Base-by-base conservation (phyloP, 2,888 invertebrate species). In the Rosalia funebris region DNA sequence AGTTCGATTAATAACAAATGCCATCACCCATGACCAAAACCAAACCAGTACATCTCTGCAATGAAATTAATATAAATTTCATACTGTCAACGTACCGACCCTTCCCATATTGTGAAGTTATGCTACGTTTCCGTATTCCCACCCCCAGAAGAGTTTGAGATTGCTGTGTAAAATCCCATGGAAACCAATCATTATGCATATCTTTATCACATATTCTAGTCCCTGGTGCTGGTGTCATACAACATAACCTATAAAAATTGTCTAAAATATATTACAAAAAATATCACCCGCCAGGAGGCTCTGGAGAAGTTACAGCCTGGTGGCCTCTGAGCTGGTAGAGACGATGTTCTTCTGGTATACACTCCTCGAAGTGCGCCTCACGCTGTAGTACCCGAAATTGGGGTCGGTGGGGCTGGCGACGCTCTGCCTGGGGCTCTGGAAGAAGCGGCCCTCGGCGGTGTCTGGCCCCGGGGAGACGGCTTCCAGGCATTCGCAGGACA, bases 401-500 rank as follows among this genome's bases (percentile, higher is more conserved):
- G 82, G 80, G 72, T 82, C 82, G 2, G 79, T 80, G 7, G 82
- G 80, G 69, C 81, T 81, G 19, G 77, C 75, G 39, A 79, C 74
- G 61, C 78, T 81, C 61, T 79, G 77, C 39, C 78, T 69, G n/a
- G 79, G 77, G 68, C 77, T 80, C 54, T 78, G 79, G 65, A 80
- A 82, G 62, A 81, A 81, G 14, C 81, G 69, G 0, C 65, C 71
- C 57, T 79, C 79, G 2, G 67, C 68, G 0, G 70, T 72, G 31
- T 79, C 78, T 4, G 71, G 74, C 3, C 74, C 72, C 19, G 79
- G 74, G 19, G 72, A 71, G 10, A 66, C 53, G 1, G 69, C 68
- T 56, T 81, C 90, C 10, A 87, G 83, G 74, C 91, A 91, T 61
- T 92, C 92, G 76, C 91, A 91, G 55, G 89, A 89, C 3, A 89